Conservation (phyloP, 2,797 vertebrate genomes). For the Hydrolagus colliei region DNA sequence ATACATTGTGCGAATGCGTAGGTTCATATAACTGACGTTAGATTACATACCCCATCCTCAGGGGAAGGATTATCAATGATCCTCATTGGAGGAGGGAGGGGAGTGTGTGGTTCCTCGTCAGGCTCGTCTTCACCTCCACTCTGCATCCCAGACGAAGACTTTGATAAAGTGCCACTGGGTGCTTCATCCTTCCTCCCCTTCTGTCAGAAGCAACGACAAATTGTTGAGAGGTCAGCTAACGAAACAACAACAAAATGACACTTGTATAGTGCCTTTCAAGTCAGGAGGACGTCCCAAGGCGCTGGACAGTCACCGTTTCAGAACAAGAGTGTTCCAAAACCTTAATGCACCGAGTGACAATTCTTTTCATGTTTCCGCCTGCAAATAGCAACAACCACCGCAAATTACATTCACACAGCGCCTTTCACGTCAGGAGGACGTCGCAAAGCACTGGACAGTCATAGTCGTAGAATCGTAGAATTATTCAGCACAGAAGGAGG, state of each 20-base stretch:
- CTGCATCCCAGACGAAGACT: constrained; percentile 61
- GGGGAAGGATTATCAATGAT: constrained; percentile 89
- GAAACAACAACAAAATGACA: too few species aligned
- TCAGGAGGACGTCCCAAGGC: too few species aligned
- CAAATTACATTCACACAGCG: too few species aligned
- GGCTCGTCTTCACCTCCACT: constrained; percentile 92
- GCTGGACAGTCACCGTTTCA: too few species aligned
- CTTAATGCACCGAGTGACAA: not conserved
- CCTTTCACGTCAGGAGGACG: too few species aligned
- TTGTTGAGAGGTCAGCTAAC: too few species aligned
- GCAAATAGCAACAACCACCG: too few species aligned
- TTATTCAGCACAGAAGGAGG: too few species aligned
- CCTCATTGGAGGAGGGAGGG: constrained; percentile 93
- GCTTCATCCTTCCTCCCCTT: constrained; percentile 66
- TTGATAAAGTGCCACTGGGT: constrained; percentile 46
- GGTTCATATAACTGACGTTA: not conserved
- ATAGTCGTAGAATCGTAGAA: too few species aligned
- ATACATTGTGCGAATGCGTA: too few species aligned
- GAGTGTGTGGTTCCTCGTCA: constrained; percentile 87
- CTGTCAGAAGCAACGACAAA: constrained; percentile 52
- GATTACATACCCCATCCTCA: constrained; percentile 81
- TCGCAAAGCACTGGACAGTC: too few species aligned
- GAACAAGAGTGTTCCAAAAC: not conserved
- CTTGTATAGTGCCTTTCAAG: too few species aligned
- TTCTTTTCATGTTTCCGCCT: not conserved